These are phyloP conservation scores for Phasia obesa DNA, from an alignment of 2,888 invertebrate species.

Conservation along the genomic window DNA sequence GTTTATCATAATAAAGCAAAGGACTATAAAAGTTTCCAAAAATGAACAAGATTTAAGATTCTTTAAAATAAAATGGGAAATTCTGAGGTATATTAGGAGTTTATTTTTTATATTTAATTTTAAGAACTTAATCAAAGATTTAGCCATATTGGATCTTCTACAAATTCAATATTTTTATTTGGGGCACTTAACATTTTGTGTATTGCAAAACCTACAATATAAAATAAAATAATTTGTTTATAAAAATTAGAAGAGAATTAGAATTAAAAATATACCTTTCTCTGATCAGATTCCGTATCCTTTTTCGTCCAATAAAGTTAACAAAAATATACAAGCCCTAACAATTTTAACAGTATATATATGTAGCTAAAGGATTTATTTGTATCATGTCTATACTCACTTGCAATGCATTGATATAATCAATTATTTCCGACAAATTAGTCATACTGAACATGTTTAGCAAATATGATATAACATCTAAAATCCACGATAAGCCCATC, in stretches of 20 bases:
- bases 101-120: too few relatives aligned
- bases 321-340: slow-evolving; percentile 51
- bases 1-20: slow-evolving; percentile 14
- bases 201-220: too few relatives aligned
- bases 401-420: slow-evolving; percentile 34
- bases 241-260: too few relatives aligned
- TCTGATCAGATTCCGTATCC: slow-evolving; percentile 4
- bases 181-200: too few relatives aligned
- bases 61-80: too few relatives aligned
- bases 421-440: slow-evolving; percentile 8
- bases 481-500: slow-evolving; percentile 52
- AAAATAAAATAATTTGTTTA: too few relatives aligned
- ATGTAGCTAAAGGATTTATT: too few relatives aligned
- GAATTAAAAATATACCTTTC: too few relatives aligned
- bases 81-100: too few relatives aligned
- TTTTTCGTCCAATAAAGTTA: slow-evolving; percentile 18
- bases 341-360: not conserved
- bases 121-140: too few relatives aligned
- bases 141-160: too few relatives aligned
- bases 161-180: too few relatives aligned
- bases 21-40: slow-evolving; percentile 18
- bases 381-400: not conserved
- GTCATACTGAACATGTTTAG: slow-evolving; percentile 10
- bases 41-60: not conserved
- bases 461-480: slow-evolving; percentile 51